Evolutionary conservation across 2,113 vertebrate species (phyloP).

Genomic region (Polypterus senegalus): DNA sequence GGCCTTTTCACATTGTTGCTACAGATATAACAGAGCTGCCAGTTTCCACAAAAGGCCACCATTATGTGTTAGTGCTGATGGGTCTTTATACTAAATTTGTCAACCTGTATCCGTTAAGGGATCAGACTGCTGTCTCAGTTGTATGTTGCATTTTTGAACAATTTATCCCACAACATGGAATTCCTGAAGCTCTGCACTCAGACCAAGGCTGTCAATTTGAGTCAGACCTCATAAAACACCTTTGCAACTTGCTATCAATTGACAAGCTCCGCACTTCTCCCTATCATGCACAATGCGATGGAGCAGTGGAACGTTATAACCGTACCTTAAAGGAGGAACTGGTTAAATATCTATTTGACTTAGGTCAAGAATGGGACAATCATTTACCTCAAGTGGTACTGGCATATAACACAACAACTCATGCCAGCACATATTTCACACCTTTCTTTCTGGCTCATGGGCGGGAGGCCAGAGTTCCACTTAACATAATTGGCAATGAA

Average conservation of each 20-base stretch:
- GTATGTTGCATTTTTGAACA: slow-evolving; percentile 1
- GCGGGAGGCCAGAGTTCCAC: slow-evolving; percentile 4
- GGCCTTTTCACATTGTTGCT: slow-evolving; percentile 18
- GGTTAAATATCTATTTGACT: slow-evolving; percentile 9
- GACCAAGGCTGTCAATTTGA: too few species aligned
- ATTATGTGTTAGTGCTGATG: slow-evolving; percentile 16
- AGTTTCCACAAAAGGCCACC: slow-evolving; percentile 1
- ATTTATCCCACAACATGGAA: too few species aligned
- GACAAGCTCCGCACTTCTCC: slow-evolving; percentile 8
- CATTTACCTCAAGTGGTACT: slow-evolving; percentile 13
- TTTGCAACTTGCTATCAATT: neutral
- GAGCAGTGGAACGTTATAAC: slow-evolving; percentile 11
- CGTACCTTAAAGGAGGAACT: slow-evolving; percentile 11
- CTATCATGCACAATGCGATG: slow-evolving; percentile 8
- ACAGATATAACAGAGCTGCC: slow-evolving; percentile 14
- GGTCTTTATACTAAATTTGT: slow-evolving; percentile 13
- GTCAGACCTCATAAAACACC: too few species aligned
- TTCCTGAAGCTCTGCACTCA: too few species aligned
- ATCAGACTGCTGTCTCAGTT: neutral
- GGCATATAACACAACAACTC: slow-evolving; percentile 14
- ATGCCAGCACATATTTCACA: slow-evolving; percentile 6
- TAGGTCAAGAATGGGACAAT: slow-evolving; percentile 11
- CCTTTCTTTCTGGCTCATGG: slow-evolving; percentile 17
- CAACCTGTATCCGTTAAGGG: neutral
- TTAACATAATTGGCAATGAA: slow-evolving; percentile 2